Evolutionary conservation across 2,113 vertebrate genomes (phyloP).

Genomic region (Bucco capensis): DNA sequence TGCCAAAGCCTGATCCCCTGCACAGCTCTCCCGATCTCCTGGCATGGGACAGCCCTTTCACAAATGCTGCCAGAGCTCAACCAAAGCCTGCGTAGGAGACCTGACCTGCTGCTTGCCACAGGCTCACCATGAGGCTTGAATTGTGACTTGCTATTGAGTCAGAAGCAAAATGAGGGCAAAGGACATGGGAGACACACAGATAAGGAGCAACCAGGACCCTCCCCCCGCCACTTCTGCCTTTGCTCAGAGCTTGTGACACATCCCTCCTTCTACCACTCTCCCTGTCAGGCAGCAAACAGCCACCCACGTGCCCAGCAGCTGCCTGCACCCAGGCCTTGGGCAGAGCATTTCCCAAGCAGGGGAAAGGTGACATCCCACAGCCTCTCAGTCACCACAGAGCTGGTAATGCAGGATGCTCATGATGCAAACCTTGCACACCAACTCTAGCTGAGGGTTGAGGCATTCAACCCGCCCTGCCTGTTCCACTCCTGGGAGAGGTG

Average conservation of each 20-base stretch:
- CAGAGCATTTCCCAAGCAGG: background rate
- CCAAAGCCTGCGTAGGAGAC: background rate
- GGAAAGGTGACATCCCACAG: background rate
- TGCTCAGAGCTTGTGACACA: background rate
- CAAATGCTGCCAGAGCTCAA: background rate
- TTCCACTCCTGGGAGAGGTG: background rate
- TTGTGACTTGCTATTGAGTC: background rate
- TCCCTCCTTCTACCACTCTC: background rate
- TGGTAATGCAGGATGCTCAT: background rate
- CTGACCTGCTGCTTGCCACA: background rate
- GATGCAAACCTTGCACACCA: background rate
- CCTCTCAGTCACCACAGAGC: background rate
- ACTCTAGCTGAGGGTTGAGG: accelerated
- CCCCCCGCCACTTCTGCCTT: background rate
- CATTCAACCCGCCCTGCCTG: accelerated
- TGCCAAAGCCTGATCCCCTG: accelerated
- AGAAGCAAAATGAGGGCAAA: background rate
- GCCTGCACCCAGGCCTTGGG: background rate
- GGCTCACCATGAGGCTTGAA: background rate
- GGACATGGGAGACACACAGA: accelerated
- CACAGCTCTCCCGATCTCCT: accelerated
- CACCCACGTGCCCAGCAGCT: background rate
- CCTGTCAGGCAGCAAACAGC: background rate
- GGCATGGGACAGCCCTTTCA: background rate
- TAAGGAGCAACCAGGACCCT: background rate